Base-by-base conservation (phyloP, 2,113 vertebrate genomes). In the Sinosuthora webbiana region DNA sequence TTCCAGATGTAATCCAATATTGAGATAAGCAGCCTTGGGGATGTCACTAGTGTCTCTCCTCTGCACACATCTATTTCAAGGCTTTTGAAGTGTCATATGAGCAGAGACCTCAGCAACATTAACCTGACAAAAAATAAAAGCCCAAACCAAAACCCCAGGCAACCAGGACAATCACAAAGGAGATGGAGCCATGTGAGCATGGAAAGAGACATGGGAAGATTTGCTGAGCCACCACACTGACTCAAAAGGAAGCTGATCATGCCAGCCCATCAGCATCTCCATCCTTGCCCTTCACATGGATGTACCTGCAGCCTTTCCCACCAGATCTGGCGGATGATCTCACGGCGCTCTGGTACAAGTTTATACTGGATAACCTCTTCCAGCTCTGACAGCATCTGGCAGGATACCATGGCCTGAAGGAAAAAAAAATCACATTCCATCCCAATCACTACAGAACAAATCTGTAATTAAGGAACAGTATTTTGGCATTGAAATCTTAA, bases 311-410 rank as follows among this genome's bases (percentile, higher is more conserved):
- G 98, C 24, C 99, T 98, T 97, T 99, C 99, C 99, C 99, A 99
- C 99, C 99, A 99, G 68, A 99, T 99, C 95, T 99, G 99, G 83
- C 99, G 98, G 95, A 99, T 99, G 97, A 99, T 99, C 98, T 99
- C 99, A 24, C 99, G 98, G 52, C 99, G 99, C 57, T 99, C 99
- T 4, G 99, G 99, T 56, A 99, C 99, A 94, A 99, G 98, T 95
- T 99, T 99, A 86, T 99, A 99, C 98, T 99, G 99, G 98, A 99
- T 99, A 52, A 99, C 99, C 96, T 99, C 99, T 97, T 99, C 99
- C 87, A 99, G 98, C 97, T 99, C 99, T 2, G 99, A 99, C 69
- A 99, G 98, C 99, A 99, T 99, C 97, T 99, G 99, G 97, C 99
- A 99, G 78, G 99, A 99, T 23, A 99, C 99, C 99, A 99, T 99